Evolutionary conservation across 2,113 vertebrate genomes (phyloP).

Genomic region (Lathamus discolor): DNA sequence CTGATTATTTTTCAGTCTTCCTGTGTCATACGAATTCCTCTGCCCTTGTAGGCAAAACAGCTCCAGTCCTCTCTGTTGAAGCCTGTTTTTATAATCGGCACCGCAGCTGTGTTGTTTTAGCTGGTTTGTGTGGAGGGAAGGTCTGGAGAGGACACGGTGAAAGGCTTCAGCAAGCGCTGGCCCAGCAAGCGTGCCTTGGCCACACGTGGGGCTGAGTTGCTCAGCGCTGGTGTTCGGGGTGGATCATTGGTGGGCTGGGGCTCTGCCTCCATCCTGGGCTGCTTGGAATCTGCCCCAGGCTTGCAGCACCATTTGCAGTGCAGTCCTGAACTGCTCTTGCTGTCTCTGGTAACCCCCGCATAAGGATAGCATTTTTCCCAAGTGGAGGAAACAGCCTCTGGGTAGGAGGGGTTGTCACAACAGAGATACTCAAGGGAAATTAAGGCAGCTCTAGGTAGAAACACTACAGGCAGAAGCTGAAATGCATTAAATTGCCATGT

Average conservation of each 20-base stretch:
- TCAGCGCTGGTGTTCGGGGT: rapidly evolving
- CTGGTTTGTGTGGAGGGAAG: background rate
- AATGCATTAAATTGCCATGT: background rate
- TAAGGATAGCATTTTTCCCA: background rate
- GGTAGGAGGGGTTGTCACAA: background rate
- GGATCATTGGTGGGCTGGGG: background rate
- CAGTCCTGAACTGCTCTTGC: background rate
- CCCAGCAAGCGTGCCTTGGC: rapidly evolving
- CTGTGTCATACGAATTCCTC: constrained; percentile 53
- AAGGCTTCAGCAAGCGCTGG: rapidly evolving
- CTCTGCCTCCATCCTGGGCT: background rate
- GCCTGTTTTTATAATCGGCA: constrained; percentile 23
- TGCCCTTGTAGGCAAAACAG: constrained; percentile 38
- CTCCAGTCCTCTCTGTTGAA: background rate
- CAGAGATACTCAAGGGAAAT: background rate
- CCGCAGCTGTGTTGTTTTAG: constrained; percentile 62
- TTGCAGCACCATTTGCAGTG: background rate
- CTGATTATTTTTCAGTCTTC: constrained; percentile 56
- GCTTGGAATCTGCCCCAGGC: background rate
- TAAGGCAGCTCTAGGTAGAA: background rate
- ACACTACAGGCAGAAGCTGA: background rate
- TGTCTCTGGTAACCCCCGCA: background rate
- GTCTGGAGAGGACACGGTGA: background rate
- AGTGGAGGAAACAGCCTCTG: background rate
- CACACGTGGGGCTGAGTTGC: rapidly evolving